Evolutionary conservation across 2,888 invertebrate species (phyloP).

Genomic region (Calameuta filiformis): DNA sequence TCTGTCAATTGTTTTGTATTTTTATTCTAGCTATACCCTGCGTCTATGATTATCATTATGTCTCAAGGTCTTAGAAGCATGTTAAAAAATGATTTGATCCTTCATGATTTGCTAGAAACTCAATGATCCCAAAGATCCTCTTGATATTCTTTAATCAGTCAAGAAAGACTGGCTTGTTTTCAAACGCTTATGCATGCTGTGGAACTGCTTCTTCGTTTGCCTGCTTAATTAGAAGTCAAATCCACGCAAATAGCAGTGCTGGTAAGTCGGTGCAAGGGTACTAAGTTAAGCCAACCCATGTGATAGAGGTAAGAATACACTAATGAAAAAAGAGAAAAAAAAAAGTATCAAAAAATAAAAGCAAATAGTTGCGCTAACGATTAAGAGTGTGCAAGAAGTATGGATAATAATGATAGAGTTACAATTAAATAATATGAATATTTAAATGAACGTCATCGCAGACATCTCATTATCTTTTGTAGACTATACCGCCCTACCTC

Average conservation of each 20-base stretch:
- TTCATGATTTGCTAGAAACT: background rate
- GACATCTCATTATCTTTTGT: slow-evolving; percentile 39
- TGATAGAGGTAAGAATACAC: background rate
- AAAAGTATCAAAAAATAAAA: slow-evolving; percentile 11
- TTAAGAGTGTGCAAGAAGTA: background rate
- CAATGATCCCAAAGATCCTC: background rate
- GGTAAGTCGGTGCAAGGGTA: background rate
- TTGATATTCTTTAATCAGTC: background rate
- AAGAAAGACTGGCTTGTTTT: background rate
- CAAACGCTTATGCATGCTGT: background rate
- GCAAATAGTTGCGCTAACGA: slow-evolving; percentile 18
- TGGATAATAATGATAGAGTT: background rate
- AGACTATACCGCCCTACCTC: slow-evolving; percentile 58
- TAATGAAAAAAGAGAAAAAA: background rate
- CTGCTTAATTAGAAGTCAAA: background rate
- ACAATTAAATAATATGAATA: background rate
- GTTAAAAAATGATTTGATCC: background rate
- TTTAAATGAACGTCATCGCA: background rate
- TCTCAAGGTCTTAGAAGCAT: background rate
- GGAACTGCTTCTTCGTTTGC: background rate
- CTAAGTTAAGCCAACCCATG: background rate
- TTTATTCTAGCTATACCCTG: background rate
- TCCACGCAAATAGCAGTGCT: background rate
- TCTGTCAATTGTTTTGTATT: background rate
- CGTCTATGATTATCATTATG: background rate